Percentiles rank a stretch among this genome's conserved stretches.
These are phyloP conservation scores for Anolis apletophallus DNA, from an alignment of 2,797 vertebrate species.

Conservation along the genomic window DNA sequence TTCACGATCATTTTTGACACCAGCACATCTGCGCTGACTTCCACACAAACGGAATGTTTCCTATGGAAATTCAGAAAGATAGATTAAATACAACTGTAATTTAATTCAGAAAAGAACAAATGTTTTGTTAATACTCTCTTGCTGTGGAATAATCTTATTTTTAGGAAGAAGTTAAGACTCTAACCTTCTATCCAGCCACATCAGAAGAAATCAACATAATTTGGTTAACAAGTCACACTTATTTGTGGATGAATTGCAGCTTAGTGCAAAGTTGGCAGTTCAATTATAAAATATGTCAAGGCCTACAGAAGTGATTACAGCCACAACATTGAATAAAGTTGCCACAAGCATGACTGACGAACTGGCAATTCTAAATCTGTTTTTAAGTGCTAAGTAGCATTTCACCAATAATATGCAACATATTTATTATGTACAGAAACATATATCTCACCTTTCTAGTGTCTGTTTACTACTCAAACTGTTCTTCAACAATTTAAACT, in stretches of 20 bases:
- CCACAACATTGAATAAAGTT: conserved; percentile 67
- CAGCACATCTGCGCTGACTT: conserved; percentile 4
- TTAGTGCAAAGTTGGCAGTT: conserved; percentile 73
- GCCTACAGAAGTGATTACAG: conserved; percentile 71
- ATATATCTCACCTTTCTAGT: not conserved
- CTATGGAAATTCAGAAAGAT: conserved; percentile 60
- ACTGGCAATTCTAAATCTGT: conserved; percentile 66
- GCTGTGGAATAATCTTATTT: conserved; percentile 48
- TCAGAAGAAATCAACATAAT: conserved; percentile 72
- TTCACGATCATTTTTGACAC: not conserved
- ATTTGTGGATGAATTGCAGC: conserved; percentile 70
- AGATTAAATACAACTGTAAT: conserved; percentile 51
- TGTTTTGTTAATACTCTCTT: conserved; percentile 55
- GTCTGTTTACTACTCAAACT: not conserved
- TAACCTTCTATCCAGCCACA: conserved; percentile 62
- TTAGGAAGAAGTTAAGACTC: conserved; percentile 52
- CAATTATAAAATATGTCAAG: conserved; percentile 76
- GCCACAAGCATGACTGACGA: conserved; percentile 67
- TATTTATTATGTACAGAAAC: not conserved
- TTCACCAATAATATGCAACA: conserved; percentile 37
- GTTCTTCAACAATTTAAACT: not conserved
- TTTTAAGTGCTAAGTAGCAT: conserved; percentile 69
- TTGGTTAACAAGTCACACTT: conserved; percentile 76
- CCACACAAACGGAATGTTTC: conserved; percentile 17
- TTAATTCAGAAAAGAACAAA: conserved; percentile 60